Percentiles rank a stretch among this genome's conserved stretches.
These are phyloP conservation scores for Nephila pilipes DNA, from an alignment of 1,140 invertebrate species.

Conservation along the genomic window DNA sequence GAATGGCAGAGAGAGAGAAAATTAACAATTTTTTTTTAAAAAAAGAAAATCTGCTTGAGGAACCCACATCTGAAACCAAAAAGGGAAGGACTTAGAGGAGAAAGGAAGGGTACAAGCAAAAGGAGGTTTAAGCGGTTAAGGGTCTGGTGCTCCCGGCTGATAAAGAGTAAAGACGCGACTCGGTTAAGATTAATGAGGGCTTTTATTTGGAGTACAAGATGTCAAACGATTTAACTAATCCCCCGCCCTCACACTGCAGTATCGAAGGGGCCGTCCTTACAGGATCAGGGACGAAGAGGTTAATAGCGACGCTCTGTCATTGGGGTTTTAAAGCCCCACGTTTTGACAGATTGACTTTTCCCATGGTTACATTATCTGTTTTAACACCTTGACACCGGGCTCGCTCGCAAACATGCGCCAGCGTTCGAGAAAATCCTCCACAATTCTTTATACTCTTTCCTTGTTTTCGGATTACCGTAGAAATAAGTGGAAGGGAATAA, in stretches of 20 bases:
- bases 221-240: conserved; percentile 75
- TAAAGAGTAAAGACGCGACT: conserved; percentile 66
- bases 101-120: background rate
- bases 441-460: conserved; percentile 74
- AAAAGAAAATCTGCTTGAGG: background rate
- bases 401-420: conserved; percentile 50
- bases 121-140: conserved; percentile 59
- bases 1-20: no score
- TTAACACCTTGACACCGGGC: conserved; percentile 74
- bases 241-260: conserved; percentile 23
- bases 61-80: conserved; percentile 21
- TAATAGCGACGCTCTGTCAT: conserved; percentile 75
- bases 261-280: conserved; percentile 25
- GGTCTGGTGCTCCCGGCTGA: conserved; percentile 53
- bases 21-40: no score
- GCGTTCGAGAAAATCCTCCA: conserved; percentile 51
- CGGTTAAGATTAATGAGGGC: conserved; percentile 69
- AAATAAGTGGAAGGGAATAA: conserved; percentile 60
- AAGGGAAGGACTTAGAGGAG: background rate
- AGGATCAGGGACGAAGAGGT: conserved; percentile 61
- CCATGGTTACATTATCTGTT: conserved; percentile 76
- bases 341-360: conserved; percentile 77
- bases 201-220: conserved; percentile 77
- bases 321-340: conserved; percentile 69
- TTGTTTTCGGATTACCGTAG: conserved; percentile 74